Percentiles rank a stretch among this genome's conserved stretches.
phyloP scores from a whole-genome alignment of 2,888 invertebrate species.

The Elaeidobius kamerunicus region DNA sequence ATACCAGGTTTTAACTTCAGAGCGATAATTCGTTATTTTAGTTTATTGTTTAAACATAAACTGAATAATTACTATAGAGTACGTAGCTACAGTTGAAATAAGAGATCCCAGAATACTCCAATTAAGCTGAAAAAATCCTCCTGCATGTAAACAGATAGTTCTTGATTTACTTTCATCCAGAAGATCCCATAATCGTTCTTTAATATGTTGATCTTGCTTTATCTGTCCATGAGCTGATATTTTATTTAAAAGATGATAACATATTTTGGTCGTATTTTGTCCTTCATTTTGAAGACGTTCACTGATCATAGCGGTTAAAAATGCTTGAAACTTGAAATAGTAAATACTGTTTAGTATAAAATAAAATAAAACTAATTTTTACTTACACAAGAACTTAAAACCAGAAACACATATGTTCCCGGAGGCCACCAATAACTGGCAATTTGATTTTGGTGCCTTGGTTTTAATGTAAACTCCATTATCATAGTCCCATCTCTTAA shows the following conservation, averaged over 20 bases:
- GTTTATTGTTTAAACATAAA: constrained; percentile 11
- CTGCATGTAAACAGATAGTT: constrained; percentile 13
- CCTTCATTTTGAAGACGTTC: background rate
- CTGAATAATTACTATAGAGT: constrained; percentile 20
- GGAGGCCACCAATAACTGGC: too few relatives aligned
- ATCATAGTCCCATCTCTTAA: too few relatives aligned
- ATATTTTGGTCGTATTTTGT: background rate
- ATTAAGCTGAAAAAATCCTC: constrained; percentile 19
- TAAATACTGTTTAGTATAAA: too few relatives aligned
- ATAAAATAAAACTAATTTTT: too few relatives aligned
- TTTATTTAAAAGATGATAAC: background rate
- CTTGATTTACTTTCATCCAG: constrained; percentile 7
- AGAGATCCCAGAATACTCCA: constrained; percentile 16
- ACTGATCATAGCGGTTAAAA: too few relatives aligned
- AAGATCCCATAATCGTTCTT: background rate
- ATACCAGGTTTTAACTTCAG: too few relatives aligned
- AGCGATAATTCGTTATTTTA: too few relatives aligned
- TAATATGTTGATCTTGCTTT: background rate
- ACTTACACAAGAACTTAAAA: too few relatives aligned
- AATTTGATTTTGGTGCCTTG: too few relatives aligned
- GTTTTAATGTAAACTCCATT: too few relatives aligned
- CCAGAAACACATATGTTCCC: too few relatives aligned
- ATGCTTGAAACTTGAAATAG: too few relatives aligned
- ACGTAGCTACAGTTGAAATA: constrained; percentile 15
- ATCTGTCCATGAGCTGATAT: background rate